Base-by-base conservation (phyloP, 2,113 vertebrate species). In the Hyperopisus bebe region DNA sequence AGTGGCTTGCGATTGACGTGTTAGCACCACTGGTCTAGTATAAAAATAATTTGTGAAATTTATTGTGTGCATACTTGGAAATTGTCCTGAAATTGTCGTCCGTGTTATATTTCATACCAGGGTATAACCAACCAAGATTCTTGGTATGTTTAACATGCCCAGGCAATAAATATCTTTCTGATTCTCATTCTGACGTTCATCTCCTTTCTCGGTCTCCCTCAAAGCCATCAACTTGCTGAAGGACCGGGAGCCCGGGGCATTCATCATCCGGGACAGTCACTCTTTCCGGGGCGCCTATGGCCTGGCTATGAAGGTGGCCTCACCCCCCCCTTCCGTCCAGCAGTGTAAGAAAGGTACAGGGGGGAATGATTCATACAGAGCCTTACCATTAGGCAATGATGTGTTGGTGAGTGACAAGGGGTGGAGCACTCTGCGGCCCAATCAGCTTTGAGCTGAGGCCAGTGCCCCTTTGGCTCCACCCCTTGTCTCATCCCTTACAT, bases 241-340 rank as follows among this genome's bases (percentile, higher is more conserved):
- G 93, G 98, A 99, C 94, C 94, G 97, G 58, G 98, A 99, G 92
- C 98, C 98, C 0, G 98, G 98, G 0, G 97, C 98, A 51, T 99
- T 99, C 91, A 95, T 99, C 91, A 99, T 99, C 90, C 96, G 98
- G 27, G 98, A 99, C 95, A 99, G 98, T 92, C 98, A 99, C 93
- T 99, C 98, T 39, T 99, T 99, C 96, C 96, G 98, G 0, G 98
- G 98, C 77, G 98, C 98, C 89, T 99, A 99, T 0, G 98, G 98
- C 44, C 94, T 99, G 1, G 98, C 98, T 90, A 98, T 99, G 97
- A 99, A 99, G 92, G 98, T 99, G 55, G 98, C 98, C 84, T 98
- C 97, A 11, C 98, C 98, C 0, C 98, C 98, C n/a, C 97, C 98
- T 2, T 98, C 96, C 0, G 93, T 94, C 90, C 98, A 98, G 91